A percentile compares a stretch with the other conserved stretches of the same genome.
phyloP scores from a whole-genome alignment of 2,797 vertebrate species.

The Pseudomugil gertrudae region DNA sequence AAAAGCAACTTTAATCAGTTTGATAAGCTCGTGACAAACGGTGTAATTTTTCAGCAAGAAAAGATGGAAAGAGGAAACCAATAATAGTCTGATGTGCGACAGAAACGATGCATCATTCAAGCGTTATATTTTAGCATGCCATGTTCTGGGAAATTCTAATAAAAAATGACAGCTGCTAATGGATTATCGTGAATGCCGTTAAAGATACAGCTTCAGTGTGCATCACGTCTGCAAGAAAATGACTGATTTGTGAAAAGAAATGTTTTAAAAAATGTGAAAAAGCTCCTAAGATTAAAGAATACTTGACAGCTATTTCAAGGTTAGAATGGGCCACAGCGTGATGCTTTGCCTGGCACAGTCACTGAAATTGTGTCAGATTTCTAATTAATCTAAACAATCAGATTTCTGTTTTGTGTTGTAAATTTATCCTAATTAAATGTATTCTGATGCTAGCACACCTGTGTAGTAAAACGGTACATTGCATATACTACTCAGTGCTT shows the following conservation, averaged over 20 bases:
- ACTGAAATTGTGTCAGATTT: conserved; percentile 1
- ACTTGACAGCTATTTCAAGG: neutral
- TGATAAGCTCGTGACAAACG: conserved; percentile 15
- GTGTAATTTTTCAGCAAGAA: neutral
- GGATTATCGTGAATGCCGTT: neutral
- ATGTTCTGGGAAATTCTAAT: conserved; percentile 1
- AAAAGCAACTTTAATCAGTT: conserved; percentile 11
- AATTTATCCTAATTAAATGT: conserved; percentile 7
- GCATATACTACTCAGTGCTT: neutral
- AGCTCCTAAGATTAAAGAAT: neutral
- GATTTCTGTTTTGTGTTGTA: neutral
- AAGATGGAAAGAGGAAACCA: neutral
- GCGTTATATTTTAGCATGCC: conserved; percentile 1
- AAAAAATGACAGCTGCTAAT: conserved; percentile 11
- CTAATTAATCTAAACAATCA: neutral
- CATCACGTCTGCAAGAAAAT: neutral
- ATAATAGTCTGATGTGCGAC: conserved; percentile 12
- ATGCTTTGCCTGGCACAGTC: neutral
- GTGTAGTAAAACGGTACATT: neutral
- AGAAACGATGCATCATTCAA: conserved; percentile 6
- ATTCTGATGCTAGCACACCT: neutral
- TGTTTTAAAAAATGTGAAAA: neutral
- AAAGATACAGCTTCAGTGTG: neutral
- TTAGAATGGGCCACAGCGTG: neutral
- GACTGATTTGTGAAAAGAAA: neutral